Evolutionary conservation across 2,113 vertebrate genomes (phyloP).

Genomic region (Ameiurus melas): DNA sequence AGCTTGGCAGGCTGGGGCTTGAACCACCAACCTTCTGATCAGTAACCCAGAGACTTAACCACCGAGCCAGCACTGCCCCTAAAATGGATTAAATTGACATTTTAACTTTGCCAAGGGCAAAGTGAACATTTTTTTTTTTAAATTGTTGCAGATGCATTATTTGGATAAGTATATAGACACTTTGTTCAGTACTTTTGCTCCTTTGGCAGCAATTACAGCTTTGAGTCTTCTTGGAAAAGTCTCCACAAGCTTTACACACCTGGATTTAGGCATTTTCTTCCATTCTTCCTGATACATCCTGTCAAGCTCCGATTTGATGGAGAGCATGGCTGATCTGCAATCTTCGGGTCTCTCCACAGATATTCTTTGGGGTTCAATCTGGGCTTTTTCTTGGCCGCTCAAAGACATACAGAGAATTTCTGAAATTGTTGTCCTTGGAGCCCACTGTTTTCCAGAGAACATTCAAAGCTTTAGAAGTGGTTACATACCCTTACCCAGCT

Average conservation of each 20-base stretch:
- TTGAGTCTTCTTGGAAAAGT: background rate
- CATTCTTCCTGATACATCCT: background rate
- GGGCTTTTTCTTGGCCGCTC: background rate
- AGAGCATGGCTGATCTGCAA: background rate
- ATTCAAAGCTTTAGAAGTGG: background rate
- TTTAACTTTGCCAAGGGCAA: background rate
- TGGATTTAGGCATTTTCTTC: background rate
- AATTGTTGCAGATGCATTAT: background rate
- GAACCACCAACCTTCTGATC: no score
- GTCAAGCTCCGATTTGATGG: background rate
- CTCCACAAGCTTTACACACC: background rate
- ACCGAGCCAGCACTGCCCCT: no score
- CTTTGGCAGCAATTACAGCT: background rate
- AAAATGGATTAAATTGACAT: background rate
- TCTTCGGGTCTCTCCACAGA: background rate
- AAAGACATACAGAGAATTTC: background rate
- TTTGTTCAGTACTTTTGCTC: background rate
- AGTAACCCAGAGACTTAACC: no score
- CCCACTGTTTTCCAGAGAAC: background rate
- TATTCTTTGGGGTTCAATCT: background rate
- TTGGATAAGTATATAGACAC: background rate
- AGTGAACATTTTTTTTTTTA: no score
- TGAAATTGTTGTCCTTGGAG: background rate
- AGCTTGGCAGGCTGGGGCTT: no score
- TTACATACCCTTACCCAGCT: background rate